Percentiles rank a stretch among this genome's conserved stretches.
These are phyloP conservation scores for Macquaria australasica DNA, from an alignment of 2,113 vertebrate species.

Conservation along the genomic window DNA sequence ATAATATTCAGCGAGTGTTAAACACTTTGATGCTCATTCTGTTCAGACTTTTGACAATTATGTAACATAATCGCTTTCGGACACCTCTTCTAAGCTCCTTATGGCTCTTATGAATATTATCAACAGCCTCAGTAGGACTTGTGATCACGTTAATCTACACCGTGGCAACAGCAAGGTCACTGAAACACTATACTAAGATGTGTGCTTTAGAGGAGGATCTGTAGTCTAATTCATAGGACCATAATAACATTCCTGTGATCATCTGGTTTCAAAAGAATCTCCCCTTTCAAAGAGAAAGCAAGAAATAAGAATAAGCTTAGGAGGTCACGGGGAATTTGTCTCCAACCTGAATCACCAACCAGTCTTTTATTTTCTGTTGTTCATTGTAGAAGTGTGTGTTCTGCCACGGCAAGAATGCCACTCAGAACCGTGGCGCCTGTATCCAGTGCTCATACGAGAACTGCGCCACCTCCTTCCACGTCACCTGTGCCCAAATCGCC, in stretches of 20 bases:
- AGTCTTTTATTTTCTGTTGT: constrained; percentile 7
- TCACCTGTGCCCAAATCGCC: constrained; percentile 94
- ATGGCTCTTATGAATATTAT: neutral
- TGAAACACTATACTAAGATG: neutral
- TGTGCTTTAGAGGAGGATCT: constrained; percentile 3
- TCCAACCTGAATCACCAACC: neutral
- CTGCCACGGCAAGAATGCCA: constrained; percentile 88
- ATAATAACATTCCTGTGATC: neutral
- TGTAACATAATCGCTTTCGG: neutral
- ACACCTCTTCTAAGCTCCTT: neutral
- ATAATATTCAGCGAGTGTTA: neutral
- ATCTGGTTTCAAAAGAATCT: no score
- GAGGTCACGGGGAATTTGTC: neutral
- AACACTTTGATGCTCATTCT: neutral
- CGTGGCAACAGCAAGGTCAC: neutral
- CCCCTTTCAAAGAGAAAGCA: neutral
- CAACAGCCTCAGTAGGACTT: neutral
- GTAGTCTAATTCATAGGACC: neutral
- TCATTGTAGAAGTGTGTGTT: constrained; percentile 92
- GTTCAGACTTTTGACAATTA: neutral
- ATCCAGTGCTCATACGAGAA: constrained; percentile 94
- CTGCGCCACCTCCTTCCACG: constrained; percentile 97
- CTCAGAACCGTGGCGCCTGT: constrained; percentile 89
- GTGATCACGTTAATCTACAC: neutral
- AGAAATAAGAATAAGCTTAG: neutral